Evolutionary conservation across 1,140 invertebrate genomes (phyloP).

Genomic region (Zaprionus capensis): DNA sequence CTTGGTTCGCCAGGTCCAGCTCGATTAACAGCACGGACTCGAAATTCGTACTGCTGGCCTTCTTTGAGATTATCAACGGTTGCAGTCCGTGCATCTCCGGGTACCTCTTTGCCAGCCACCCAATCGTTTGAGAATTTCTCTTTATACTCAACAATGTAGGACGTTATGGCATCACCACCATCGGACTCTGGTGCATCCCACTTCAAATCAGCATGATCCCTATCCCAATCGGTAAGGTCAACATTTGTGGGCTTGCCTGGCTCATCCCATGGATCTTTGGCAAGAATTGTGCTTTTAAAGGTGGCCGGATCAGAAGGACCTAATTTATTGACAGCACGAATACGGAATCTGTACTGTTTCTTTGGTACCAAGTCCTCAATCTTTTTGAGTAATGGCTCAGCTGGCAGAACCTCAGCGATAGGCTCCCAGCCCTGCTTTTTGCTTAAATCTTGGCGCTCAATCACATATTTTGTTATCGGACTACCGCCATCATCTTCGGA

Average conservation of each 20-base stretch:
- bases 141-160: constrained; percentile 97
- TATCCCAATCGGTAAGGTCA: constrained; percentile 97
- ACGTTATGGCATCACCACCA: constrained; percentile 97
- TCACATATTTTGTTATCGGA: constrained; percentile 95
- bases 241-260: constrained; percentile 95
- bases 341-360: constrained; percentile 97
- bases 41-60: constrained; percentile 97
- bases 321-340: constrained; percentile 96
- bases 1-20: constrained; percentile 97
- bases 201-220: constrained; percentile 96
- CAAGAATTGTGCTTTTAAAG: constrained; percentile 93
- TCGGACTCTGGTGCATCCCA: constrained; percentile 95
- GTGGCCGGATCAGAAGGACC: constrained; percentile 94
- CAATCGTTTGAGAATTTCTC: constrained; percentile 96
- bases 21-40: constrained; percentile 97
- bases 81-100: constrained; percentile 89
- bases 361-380: constrained; percentile 94
- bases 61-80: constrained; percentile 96
- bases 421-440: constrained; percentile 95
- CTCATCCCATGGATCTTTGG: constrained; percentile 99
- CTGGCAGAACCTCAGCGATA: constrained; percentile 89
- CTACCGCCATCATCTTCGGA: constrained; percentile 97
- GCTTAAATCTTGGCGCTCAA: constrained; percentile 97
- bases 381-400: constrained; percentile 90
- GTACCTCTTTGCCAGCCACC: constrained; percentile 91